These are phyloP conservation scores for Hetaerina titia DNA, from an alignment of 2,888 invertebrate genomes.

Conservation along the genomic window DNA sequence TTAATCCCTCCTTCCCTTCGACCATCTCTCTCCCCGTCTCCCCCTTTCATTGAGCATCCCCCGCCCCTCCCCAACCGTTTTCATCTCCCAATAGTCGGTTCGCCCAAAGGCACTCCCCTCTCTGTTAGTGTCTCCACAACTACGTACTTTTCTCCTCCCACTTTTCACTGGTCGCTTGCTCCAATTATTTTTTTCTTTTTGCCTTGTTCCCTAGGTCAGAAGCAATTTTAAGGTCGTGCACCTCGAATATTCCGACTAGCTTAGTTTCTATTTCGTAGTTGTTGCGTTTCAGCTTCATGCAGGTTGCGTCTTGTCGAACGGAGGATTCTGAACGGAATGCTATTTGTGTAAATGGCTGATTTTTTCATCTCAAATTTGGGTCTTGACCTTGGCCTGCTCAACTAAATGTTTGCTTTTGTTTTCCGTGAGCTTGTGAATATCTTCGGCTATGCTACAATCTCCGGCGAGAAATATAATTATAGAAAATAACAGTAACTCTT, in stretches of 20 bases:
- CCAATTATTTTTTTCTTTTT: not conserved
- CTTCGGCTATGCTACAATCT: too few relatives aligned
- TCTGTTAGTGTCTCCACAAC: not conserved
- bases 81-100: not conserved
- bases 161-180: not conserved
- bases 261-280: not conserved
- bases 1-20: not conserved
- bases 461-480: too few relatives aligned
- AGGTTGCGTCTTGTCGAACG: too few relatives aligned
- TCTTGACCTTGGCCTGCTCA: too few relatives aligned
- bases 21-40: not conserved
- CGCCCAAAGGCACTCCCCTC: not conserved
- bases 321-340: too few relatives aligned
- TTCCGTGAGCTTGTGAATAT: too few relatives aligned
- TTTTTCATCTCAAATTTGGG: not conserved
- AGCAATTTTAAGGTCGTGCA: not conserved
- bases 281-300: not conserved
- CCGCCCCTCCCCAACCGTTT: not conserved
- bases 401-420: too few relatives aligned
- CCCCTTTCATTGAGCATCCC: not conserved
- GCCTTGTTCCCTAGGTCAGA: not conserved
- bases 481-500: too few relatives aligned
- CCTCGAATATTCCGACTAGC: not conserved
- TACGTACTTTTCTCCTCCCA: not conserved
- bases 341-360: not conserved